Evolutionary conservation across 1,140 invertebrate species (phyloP).

Genomic region (Leguminivora glycinivorella): DNA sequence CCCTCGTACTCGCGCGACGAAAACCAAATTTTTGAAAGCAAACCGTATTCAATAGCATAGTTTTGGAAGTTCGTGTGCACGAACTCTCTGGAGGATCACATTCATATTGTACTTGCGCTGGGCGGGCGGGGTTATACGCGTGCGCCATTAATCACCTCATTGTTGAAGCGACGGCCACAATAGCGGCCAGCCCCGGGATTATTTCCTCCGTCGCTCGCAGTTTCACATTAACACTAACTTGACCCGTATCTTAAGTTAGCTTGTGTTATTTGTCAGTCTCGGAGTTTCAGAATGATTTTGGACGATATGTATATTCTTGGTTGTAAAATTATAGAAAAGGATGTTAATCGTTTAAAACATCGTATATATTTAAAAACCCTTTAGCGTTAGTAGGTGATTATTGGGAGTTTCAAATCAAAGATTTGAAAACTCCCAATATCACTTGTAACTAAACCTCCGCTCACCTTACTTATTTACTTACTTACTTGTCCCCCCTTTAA

Average conservation of each 20-base stretch:
- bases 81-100: background rate
- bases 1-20: background rate
- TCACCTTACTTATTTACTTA: too few species aligned
- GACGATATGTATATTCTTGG: background rate
- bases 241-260: constrained; percentile 12
- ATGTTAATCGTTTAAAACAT: too few species aligned
- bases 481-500: too few species aligned
- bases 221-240: constrained; percentile 10
- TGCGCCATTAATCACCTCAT: constrained; percentile 20
- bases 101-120: background rate
- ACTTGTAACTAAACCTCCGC: too few species aligned
- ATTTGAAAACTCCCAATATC: too few species aligned
- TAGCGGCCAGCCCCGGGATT: background rate
- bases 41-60: background rate
- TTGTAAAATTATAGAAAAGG: too few species aligned
- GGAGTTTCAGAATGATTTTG: background rate
- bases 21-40: background rate
- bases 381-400: too few species aligned
- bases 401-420: too few species aligned
- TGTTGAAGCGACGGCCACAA: constrained; percentile 7
- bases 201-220: constrained; percentile 1
- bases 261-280: constrained; percentile 6
- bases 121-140: constrained; percentile 4
- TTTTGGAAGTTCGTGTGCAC: background rate
- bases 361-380: too few species aligned